Evolutionary conservation across 2,888 invertebrate genomes (phyloP), one percentile per base, ranked within the genome.

Genomic region (Volucella inanis): DNA sequence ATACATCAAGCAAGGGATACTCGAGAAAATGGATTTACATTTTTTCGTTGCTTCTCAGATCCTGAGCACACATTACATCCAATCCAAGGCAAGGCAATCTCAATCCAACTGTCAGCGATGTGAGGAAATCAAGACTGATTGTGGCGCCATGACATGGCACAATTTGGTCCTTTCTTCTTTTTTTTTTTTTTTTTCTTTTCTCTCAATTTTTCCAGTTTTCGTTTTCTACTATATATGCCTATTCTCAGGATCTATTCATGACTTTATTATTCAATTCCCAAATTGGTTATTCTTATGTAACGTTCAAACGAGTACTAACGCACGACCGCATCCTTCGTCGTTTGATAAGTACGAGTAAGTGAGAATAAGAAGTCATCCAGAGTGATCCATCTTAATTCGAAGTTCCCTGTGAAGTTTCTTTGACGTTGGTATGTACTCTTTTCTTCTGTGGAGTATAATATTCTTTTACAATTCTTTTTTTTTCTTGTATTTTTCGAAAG

Each of bases 351-450:
- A 49, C 39, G 67, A 64, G 52, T 77, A 71, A 59, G 64, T 71
- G 52, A 65, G 84, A 85, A 85, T 59, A 85, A 88, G 88, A 88
- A 89, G 90, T 91, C 90, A 90, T 90, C 88, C 86, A 87, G 88
- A 89, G 91, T 90, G 90, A 91, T 91, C 91, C 91, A 91, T 91
- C 91, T 91, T 91, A 85, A 86, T 87, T 85, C 81, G 81, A 61
- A 31, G 31, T 31, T 31, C 31, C 31, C 6, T 31, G 55, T 49
- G 54, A 76, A 78, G 67, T 85, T 84, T 62, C 81, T 77, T 76
- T 43, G 47, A 55, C 39, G 62, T 59, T 64, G 18, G 2, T 22
- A 45, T 47, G 11, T 57, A 14, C 38, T 47, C 22, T 59, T 41
- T 52, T 67, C 70, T 57, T 39, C 18, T 70, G 57, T 10, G 47